A percentile compares a stretch with the other conserved stretches of the same genome.
phyloP scores from a whole-genome alignment of 2,888 invertebrate species.

The Fragum sueziense region DNA sequence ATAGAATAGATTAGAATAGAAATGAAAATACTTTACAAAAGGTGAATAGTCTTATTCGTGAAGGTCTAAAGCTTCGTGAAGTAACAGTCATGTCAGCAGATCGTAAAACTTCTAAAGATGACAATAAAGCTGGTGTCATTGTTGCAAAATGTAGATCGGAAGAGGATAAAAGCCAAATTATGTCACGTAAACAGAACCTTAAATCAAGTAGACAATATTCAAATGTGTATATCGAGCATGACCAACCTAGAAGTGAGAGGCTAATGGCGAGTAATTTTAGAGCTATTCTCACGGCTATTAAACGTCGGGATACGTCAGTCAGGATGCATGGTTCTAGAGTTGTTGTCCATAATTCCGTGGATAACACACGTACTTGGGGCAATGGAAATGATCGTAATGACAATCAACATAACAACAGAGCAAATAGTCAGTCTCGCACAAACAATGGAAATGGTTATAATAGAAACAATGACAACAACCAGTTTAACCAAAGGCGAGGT shows the following conservation, averaged over 20 bases:
- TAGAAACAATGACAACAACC: too few relatives aligned
- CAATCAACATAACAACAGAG: not conserved
- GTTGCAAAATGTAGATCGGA: not conserved
- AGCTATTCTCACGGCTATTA: not conserved
- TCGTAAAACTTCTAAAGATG: not conserved
- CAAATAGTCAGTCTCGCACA: too few relatives aligned
- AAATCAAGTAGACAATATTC: not conserved
- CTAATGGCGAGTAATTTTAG: not conserved
- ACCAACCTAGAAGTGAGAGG: not conserved
- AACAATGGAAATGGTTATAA: too few relatives aligned
- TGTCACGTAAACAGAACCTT: not conserved
- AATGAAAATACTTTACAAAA: not conserved
- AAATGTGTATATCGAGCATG: not conserved
- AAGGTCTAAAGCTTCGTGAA: not conserved
- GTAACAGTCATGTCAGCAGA: not conserved
- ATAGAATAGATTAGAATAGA: too few relatives aligned
- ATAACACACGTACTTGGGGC: too few relatives aligned
- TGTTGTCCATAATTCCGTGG: not conserved
- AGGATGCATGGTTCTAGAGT: not conserved
- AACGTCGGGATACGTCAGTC: not conserved
- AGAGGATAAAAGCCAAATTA: conserved; percentile 3
- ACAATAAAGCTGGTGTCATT: not conserved
- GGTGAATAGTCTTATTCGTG: conserved; percentile 6
- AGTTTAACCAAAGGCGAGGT: too few relatives aligned
- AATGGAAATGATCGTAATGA: not conserved